Evolutionary conservation across 2,113 vertebrate genomes (phyloP).

Genomic region (Geothlypis trichas): DNA sequence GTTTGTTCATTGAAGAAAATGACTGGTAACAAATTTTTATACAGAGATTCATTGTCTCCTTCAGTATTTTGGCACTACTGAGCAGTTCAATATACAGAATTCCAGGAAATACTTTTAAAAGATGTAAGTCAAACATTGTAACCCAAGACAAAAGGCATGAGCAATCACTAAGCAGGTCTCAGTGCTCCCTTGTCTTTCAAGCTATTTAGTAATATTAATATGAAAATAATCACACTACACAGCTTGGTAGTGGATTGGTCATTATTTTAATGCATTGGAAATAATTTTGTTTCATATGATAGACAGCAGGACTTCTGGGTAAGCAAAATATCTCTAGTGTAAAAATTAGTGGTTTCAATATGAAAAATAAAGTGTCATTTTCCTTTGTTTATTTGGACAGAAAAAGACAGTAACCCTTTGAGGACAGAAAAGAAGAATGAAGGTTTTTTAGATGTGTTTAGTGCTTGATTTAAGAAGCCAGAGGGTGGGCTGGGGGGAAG

Average conservation of each 20-base stretch:
- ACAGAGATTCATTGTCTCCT: background rate
- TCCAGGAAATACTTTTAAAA: background rate
- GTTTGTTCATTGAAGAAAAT: background rate
- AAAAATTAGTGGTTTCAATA: background rate
- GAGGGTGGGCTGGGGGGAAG: accelerated
- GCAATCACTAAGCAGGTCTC: background rate
- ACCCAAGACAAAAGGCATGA: background rate
- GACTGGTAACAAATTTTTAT: background rate
- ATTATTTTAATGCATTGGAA: background rate
- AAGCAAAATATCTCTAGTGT: background rate
- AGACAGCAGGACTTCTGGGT: background rate
- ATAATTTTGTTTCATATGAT: background rate
- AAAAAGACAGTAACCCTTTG: background rate
- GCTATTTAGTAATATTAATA: background rate
- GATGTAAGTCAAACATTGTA: background rate
- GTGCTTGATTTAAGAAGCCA: background rate
- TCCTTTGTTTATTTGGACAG: background rate
- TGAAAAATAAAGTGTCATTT: background rate
- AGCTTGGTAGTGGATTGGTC: background rate
- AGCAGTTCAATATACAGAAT: background rate
- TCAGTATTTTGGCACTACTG: background rate
- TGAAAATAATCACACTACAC: background rate
- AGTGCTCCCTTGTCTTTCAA: background rate
- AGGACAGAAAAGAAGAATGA: background rate
- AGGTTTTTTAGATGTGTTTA: background rate